Evolutionary conservation across 2,797 vertebrate genomes (phyloP), one percentile per base, ranked within the genome.

Genomic region (Fistularia commersonii): DNA sequence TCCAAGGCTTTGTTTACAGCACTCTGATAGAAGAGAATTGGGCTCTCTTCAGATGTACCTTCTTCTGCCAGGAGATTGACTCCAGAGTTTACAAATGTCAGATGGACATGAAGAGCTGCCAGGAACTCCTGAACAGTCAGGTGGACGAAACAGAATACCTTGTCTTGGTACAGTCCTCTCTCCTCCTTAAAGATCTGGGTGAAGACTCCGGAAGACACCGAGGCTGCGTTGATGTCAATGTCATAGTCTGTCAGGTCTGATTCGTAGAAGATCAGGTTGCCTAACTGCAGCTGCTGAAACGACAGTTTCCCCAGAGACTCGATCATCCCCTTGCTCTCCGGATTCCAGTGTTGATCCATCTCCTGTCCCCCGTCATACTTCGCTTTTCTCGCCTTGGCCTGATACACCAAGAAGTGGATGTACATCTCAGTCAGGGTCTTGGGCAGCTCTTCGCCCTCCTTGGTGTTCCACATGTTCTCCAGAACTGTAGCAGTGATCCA

Each of bases 381-480:
- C 23, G 9, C 53, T 1, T 37, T n/a, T 32, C n/a, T 32, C 0
- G 47, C 39, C 13, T 32, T 45, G 4, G 11, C 15, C 13, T 61
- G 67, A 42, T 42, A 57, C 14, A 57, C n/a, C 38, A 70, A 15
- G 39, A 61, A 70, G 14, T 61, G 32, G 31, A 46, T 50, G 48
- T 65, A 51, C 63, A 66, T 43, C 38, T 60, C 51, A 9, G 63
- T 66, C 46, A 66, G 51, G 8, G 51, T 60, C 11, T 38, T 48
- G 7, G 56, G 55, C 42, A 65, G 46, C 14, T 54, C 54, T 8
- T 5, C 41, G 3, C 3, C 5, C 11, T 15, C 12, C 8, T 35
- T 38, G 3, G 15, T 42, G 6, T 52, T 46, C 44, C 42, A 13
- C 5, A 43, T 13, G 14, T 51, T 44, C 54, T 49, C 13, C 11